A percentile compares a stretch with the other conserved stretches of the same genome.
These are phyloP conservation scores for Malacoraja senta DNA, from an alignment of 2,797 vertebrate species.

Conservation along the genomic window DNA sequence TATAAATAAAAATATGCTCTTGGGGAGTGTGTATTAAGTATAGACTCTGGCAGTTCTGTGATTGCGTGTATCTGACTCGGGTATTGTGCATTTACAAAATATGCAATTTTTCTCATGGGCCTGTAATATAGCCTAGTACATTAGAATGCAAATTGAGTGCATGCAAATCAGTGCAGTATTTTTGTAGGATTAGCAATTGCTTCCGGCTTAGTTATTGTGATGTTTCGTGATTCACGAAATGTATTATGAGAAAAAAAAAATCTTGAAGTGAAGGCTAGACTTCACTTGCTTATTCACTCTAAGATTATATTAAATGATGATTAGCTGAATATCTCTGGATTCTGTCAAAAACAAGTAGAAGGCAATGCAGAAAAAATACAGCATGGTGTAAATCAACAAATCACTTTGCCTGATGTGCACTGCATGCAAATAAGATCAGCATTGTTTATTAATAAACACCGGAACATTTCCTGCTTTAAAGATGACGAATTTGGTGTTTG, in stretches of 20 bases:
- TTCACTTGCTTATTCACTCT: neutral
- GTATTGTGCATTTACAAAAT: neutral
- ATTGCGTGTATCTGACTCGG: neutral
- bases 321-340: neutral
- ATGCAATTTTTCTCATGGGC: neutral
- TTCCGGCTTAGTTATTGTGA: neutral
- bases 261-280: neutral
- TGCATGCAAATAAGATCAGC: neutral
- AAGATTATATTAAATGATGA: neutral
- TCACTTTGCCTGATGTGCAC: neutral
- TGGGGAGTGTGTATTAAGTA: neutral
- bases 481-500: neutral
- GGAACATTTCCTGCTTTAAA: conserved; percentile 2
- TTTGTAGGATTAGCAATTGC: neutral
- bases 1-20: neutral
- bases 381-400: neutral
- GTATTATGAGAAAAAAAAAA: neutral
- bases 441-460: neutral
- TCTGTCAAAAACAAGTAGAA: neutral
- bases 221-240: neutral
- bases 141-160: conserved; percentile 11
- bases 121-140: neutral
- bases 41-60: neutral
- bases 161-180: neutral
- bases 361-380: neutral